A percentile compares a stretch with the other conserved stretches of the same genome.
Evolutionary conservation across 2,113 vertebrate species (phyloP).

Genomic region (Podarcis cretensis): DNA sequence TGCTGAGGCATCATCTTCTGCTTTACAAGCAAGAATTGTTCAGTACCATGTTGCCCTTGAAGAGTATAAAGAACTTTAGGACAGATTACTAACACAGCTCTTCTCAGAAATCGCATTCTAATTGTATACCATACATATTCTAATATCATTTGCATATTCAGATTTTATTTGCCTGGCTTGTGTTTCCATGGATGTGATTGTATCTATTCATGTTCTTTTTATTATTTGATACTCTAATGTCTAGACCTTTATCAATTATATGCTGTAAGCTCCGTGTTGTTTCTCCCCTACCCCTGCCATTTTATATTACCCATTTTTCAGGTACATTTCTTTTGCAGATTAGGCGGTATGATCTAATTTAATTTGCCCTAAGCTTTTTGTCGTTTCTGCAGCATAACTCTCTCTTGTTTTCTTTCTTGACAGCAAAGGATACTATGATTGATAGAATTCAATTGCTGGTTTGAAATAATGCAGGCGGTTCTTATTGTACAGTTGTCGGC

Average conservation of each 20-base stretch:
- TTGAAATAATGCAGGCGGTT: slow-evolving; percentile 60
- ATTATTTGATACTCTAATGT: slow-evolving; percentile 70
- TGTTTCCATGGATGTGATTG: slow-evolving; percentile 64
- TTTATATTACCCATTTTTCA: slow-evolving; percentile 59
- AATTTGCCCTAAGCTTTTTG: slow-evolving; percentile 52
- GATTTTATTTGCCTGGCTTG: slow-evolving; percentile 45
- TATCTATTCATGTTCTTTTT: slow-evolving; percentile 70
- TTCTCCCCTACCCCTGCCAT: slow-evolving; percentile 1
- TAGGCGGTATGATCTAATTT: slow-evolving; percentile 58
- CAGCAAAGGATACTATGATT: slow-evolving; percentile 63
- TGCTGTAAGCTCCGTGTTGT: slow-evolving; percentile 17
- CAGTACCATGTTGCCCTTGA: slow-evolving; percentile 10
- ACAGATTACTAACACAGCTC: slow-evolving; percentile 14
- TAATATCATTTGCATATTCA: slow-evolving; percentile 33
- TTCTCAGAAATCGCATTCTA: slow-evolving; percentile 33
- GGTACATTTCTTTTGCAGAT: slow-evolving; percentile 59
- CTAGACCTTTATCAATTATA: slow-evolving; percentile 73
- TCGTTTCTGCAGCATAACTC: slow-evolving; percentile 23
- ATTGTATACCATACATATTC: not conserved
- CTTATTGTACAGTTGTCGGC: slow-evolving; percentile 61
- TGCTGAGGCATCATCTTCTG: slow-evolving; percentile 27
- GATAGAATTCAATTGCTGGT: slow-evolving; percentile 67
- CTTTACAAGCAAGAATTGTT: slow-evolving; percentile 5
- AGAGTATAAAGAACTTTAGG: slow-evolving; percentile 28
- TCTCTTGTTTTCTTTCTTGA: slow-evolving; percentile 54